Evolutionary conservation across 2,113 vertebrate species (phyloP), one percentile per base, ranked within the genome.

Genomic region (Columbina picui): DNA sequence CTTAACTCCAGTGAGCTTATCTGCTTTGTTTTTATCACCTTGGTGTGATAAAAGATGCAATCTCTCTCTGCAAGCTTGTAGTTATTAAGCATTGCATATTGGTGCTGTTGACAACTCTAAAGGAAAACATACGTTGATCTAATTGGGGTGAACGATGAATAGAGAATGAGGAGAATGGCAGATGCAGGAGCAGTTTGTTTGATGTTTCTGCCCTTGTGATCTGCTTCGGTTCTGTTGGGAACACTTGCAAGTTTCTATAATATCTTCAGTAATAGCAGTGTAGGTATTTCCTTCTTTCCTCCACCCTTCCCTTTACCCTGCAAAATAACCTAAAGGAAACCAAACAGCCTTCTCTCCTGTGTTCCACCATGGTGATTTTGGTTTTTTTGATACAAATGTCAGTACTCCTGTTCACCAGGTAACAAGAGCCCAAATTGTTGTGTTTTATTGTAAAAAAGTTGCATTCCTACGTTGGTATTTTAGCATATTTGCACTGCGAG

Each of bases 401-500:
- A 45, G 43, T 43, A 18, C 7, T 43, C 43, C 17, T 43, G 43
- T 17, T 18, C 17, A 18, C 43, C 43, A 43, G 17, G 43, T 43
- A 43, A 43, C 17, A 8, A 43, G 43, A 43, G 43, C 43, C 43
- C 43, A 43, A 43, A 43, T 18, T 43, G 43, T 43, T 43, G 43
- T 45, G 18, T 18, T 45, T 45, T 19, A 45, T 45, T 45, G 43
- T 45, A 45, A 45, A 45, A 18, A 45, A 45, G 14, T 6, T 73
- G 19, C 55, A 9, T 27, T 73, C 52, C 41, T 23, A 1, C 65
- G n/a, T 4, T 20, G 22, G 17, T 20, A 0, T 61, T 80, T 79
- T 14, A 3, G 30, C 14, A 0, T 11, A 0, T 23, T 45, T 2
- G 5, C 45, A 2, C 63, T 10, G 59, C 5, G 32, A 32, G 59